Base-by-base conservation (phyloP, 2,113 vertebrate genomes). In the Odontophorus gujanensis region DNA sequence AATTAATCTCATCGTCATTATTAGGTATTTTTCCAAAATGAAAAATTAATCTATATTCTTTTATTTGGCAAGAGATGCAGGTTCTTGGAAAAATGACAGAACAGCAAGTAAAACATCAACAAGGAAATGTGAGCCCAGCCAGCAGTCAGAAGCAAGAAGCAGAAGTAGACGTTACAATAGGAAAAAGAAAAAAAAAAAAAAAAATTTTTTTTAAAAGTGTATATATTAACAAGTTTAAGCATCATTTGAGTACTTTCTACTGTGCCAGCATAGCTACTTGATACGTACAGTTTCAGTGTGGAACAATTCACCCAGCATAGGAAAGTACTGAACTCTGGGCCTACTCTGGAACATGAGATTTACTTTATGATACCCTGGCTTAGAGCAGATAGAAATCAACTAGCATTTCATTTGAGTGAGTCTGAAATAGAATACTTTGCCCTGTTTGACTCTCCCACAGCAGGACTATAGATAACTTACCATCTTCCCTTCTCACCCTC, bases 321-420 rank as follows among this genome's bases (percentile, higher is more conserved):
- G 97, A 98, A 98, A 97, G 82, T 65, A 85, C 95, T 95, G 95
- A 81, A 96, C 96, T 94, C 90, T 96, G 91, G 66, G 85, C 40
- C 36, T 63, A 87, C 16, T 90, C 80, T 96, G 97, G 97, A 97
- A 96, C 86, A 95, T 78, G 81, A 97, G 97, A 97, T 97, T 81
- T 95, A 81, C 92, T 95, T 95, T 28, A 57, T 97, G 97, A 95
- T 96, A 93, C n/a, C 95, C 92, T 62, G 69, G 72, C 58, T 51
- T 43, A 80, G 63, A 16, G 3, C 11, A 43, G 97, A 96, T 95
- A 74, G 45, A 13, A 65, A 97, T 95, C 96, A 73, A 92, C 68
- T 92, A 94, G 92, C 74, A 85, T 73, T 90, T 85, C 94, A 58
- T 16, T 12, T 17, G 96, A 79, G 92, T 34, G 71, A 95, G 85